These are phyloP conservation scores for Poecilia latipinna DNA, from an alignment of 2,113 vertebrate species.

Conservation along the genomic window DNA sequence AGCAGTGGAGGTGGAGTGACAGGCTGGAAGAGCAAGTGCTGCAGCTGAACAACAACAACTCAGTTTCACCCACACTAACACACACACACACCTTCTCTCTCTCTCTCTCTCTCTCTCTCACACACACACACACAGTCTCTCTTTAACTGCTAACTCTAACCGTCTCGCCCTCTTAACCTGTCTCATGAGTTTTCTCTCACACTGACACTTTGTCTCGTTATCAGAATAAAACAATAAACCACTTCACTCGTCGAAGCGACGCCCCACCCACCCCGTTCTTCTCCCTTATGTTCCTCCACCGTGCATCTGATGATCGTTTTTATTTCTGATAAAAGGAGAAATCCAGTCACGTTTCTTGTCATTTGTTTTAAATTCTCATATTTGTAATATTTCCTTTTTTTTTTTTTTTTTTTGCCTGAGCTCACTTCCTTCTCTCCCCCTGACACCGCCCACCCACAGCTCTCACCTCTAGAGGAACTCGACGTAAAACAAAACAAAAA, in stretches of 20 bases:
- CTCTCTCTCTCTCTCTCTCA: too few relatives aligned
- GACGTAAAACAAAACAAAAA: constrained; percentile 21
- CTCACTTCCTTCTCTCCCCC: constrained; percentile 20
- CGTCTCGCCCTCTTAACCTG: constrained; percentile 75
- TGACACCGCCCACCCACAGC: constrained; percentile 45
- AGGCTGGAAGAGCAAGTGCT: constrained; percentile 99
- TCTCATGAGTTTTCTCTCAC: constrained; percentile 76
- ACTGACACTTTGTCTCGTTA: constrained; percentile 75
- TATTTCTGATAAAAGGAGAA: constrained; percentile 87
- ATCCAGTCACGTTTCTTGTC: constrained; percentile 89
- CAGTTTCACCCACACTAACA: constrained; percentile 60
- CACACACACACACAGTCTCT: constrained; percentile 30
- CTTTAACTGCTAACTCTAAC: constrained; percentile 72
- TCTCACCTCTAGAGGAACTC: constrained; percentile 81
- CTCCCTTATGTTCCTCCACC: constrained; percentile 74
- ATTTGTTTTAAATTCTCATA: constrained; percentile 81
- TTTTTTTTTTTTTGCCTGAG: constrained; percentile 45
- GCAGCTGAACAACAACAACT: constrained; percentile 85
- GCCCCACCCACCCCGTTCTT: constrained; percentile 24
- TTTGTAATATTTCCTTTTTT: constrained; percentile 68
- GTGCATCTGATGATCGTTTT: constrained; percentile 88
- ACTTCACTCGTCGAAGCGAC: constrained; percentile 74
- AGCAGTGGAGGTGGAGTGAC: constrained; percentile 94
- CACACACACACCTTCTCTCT: constrained; percentile 12
- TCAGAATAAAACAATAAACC: constrained; percentile 92